Conservation (phyloP, 2,888 invertebrate species). For the Sthenelais limicola region DNA sequence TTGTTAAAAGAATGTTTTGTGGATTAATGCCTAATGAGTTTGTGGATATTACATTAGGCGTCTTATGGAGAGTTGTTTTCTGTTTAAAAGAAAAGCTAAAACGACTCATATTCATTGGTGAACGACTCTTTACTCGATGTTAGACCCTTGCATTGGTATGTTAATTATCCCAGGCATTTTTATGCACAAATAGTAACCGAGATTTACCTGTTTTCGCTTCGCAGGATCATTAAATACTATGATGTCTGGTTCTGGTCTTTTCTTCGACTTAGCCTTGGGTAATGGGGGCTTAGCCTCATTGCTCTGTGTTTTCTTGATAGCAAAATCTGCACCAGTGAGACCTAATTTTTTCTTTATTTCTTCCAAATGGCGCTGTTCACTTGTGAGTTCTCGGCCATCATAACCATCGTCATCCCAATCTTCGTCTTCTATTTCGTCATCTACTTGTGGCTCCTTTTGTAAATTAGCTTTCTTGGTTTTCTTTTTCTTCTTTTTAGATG, state of each 20-base stretch:
- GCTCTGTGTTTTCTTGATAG: background rate
- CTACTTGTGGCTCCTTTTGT: background rate
- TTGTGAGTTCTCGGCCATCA: background rate
- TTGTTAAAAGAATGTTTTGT: too few species aligned
- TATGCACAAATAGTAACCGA: background rate
- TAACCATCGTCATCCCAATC: background rate
- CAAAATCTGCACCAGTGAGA: conserved; percentile 11
- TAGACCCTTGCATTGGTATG: too few species aligned
- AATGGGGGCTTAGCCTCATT: background rate
- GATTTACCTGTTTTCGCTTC: conserved; percentile 46
- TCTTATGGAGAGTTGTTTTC: too few species aligned
- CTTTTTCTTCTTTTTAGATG: conserved; percentile 37
- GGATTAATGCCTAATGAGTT: too few species aligned
- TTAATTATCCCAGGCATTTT: too few species aligned
- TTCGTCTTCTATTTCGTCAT: background rate
- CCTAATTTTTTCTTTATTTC: conserved; percentile 26
- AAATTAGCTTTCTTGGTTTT: background rate
- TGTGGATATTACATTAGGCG: too few species aligned
- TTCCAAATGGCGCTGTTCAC: conserved; percentile 25
- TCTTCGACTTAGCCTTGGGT: background rate
- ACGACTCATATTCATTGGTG: too few species aligned
- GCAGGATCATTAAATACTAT: conserved; percentile 56
- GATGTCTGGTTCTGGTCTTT: conserved; percentile 51
- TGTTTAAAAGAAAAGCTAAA: too few species aligned
- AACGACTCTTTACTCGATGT: too few species aligned